Base-by-base conservation (phyloP, 2,888 invertebrate genomes). In the Tenodera sinensis region DNA sequence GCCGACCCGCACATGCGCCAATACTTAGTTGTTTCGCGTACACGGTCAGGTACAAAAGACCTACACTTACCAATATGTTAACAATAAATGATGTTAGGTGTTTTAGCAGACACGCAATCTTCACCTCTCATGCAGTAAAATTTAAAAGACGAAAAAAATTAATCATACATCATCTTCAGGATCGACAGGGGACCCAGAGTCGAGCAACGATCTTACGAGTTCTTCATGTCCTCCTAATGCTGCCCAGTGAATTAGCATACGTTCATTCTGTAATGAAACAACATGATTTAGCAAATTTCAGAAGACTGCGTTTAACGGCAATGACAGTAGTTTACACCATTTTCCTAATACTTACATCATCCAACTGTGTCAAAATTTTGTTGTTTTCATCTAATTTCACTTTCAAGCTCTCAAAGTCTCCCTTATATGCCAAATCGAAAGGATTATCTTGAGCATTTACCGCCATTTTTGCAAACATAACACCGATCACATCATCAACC, bases 211-310 rank as follows among this genome's bases (percentile, higher is more conserved):
- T 87, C 95, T 94, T 0, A 97, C 96, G 88, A 97, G 93, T 91
- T 96, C 96, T 85, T 95, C 94, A 93, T 97, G 96, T 30, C 97
- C 97, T 90, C 97, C 96, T 88, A 97, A 94, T 87, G 96, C 95
- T 82, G 97, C 97, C 97, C 98, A 97, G 92, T 98, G 97, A 91
- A 98, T 93, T 28, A 97, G 94, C 90, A 96, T 94, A 90, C 97
- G 95, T 88, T 94, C 94, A 93, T 96, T 96, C 97, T 97, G 93
- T 42, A 94, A 94, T 82, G 89, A 90, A 91, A 87, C 88, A 90
- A 87, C 20, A 47, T 88, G 83, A 87, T 47, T 85, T 81, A 20
- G 34, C 42, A 82, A 54, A 28, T 81, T 85, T 84, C 20, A 34
- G 9, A n/a, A 54, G 4, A 83, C 14, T 7, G 2, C 7, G 6